Evolutionary conservation across 2,113 vertebrate genomes (phyloP).

Genomic region (Capreolus pygargus): DNA sequence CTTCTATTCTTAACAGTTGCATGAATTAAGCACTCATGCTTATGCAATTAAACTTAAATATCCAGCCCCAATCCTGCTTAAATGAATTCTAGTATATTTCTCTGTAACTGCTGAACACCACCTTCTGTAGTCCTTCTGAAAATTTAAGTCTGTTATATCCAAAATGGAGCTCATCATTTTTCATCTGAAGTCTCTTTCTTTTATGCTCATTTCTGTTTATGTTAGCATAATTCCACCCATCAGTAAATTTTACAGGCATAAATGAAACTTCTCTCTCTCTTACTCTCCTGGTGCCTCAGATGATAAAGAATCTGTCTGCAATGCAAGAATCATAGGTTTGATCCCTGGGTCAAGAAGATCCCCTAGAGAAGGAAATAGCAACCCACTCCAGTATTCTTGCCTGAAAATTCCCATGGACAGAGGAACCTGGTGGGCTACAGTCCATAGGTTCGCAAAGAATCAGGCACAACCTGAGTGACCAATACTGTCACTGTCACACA

Average conservation of each 20-base stretch:
- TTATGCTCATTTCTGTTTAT: not conserved
- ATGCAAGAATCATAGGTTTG: not conserved
- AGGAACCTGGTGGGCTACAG: not conserved
- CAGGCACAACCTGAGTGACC: not conserved
- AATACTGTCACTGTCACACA: not conserved
- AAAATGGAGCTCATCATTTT: not conserved
- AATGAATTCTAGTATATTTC: not conserved
- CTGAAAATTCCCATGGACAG: not conserved
- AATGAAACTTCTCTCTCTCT: not conserved
- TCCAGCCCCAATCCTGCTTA: not conserved
- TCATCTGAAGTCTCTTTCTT: not conserved
- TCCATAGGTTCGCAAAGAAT: not conserved
- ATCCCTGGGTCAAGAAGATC: not conserved
- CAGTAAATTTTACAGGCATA: not conserved
- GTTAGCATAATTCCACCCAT: not conserved
- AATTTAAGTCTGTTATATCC: not conserved
- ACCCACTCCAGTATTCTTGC: not conserved
- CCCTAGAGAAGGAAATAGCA: not conserved
- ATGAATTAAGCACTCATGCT: not conserved
- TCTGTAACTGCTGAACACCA: not conserved
- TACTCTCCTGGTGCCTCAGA: not conserved
- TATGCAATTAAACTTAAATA: not conserved
- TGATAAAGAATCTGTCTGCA: not conserved
- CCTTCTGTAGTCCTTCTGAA: not conserved
- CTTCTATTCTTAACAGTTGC: not conserved